phyloP scores from a whole-genome alignment of 2,113 vertebrate genomes.

The Opisthocomus hoazin region DNA sequence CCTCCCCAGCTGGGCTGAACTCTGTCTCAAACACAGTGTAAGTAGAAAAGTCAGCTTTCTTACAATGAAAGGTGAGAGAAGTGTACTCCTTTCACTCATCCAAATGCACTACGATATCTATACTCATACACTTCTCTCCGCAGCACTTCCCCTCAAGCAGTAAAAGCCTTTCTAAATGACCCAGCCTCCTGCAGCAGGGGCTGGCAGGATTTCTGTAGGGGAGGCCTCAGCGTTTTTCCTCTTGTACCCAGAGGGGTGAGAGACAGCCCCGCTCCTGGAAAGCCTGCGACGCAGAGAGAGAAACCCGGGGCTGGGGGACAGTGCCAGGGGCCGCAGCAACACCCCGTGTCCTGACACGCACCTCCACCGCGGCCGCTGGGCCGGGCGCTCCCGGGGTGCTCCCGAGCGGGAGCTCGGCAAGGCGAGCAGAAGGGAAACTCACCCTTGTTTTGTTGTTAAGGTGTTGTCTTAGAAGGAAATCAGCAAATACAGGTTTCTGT shows the following conservation, averaged over 20 bases:
- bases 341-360: accelerated
- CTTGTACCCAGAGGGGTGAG: background rate
- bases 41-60: background rate
- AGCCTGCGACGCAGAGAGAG: background rate
- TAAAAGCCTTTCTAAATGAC: background rate
- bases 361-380: accelerated
- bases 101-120: background rate
- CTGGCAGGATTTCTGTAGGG: background rate
- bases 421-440: background rate
- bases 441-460: background rate
- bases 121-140: background rate
- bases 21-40: background rate
- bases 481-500: background rate
- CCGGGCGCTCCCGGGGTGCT: background rate
- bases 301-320: background rate
- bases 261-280: background rate
- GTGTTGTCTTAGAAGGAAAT: background rate
- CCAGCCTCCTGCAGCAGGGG: accelerated
- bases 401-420: accelerated
- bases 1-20: background rate
- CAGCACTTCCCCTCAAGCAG: accelerated
- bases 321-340: background rate
- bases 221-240: accelerated
- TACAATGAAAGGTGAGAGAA: background rate
- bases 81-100: background rate